Base-by-base conservation (phyloP, 2,888 invertebrate species). In the Megaustenia siamemsis region DNA sequence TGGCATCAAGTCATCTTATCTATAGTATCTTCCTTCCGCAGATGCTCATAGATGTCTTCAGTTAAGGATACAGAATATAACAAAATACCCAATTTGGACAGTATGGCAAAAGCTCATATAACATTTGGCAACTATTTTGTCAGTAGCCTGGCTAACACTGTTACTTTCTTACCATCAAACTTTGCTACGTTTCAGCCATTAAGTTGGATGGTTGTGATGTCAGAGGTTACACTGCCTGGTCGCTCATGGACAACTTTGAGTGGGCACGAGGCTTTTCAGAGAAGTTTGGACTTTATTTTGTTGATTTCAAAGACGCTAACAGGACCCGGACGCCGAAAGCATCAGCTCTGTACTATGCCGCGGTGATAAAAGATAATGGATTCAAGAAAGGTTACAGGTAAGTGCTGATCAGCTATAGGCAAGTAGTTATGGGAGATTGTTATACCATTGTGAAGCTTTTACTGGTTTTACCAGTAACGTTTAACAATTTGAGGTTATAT, bases 191-290 rank as follows among this genome's bases (percentile, higher is more conserved):
- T 73, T 73, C 88, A 92, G 91, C 91, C 15, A 82, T 90, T 5
- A 87, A 87, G 56, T 81, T 84, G 12, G 93, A 93, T 83, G 92
- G 91, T 0, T 91, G 91, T 76, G 91, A 94, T 77, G 92, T 94
- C 2, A 90, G 91, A 45, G 96, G 96, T 0, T 97, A 97, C 90
- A 95, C 96, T 0, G 95, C 96, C 83, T 97, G 97, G 97, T 96
- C 96, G 88, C 94, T 97, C n/a, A 95, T 97, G 94, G 97, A 97
- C 91, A 97, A 97, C 92, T 97, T 96, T 93, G 97, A 97, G 93
- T 97, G 97, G 97, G 95, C 95, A 85, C 95, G 95, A 69, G 97
- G 97, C 45, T 97, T 95, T 91, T 95, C 96, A 95, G 96, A 93
- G 81, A 91, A 91, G 69, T 97, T 96, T 94, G 97, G 97, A 87